Conservation (phyloP, 2,888 invertebrate genomes). For the Heliconius ismenius region DNA sequence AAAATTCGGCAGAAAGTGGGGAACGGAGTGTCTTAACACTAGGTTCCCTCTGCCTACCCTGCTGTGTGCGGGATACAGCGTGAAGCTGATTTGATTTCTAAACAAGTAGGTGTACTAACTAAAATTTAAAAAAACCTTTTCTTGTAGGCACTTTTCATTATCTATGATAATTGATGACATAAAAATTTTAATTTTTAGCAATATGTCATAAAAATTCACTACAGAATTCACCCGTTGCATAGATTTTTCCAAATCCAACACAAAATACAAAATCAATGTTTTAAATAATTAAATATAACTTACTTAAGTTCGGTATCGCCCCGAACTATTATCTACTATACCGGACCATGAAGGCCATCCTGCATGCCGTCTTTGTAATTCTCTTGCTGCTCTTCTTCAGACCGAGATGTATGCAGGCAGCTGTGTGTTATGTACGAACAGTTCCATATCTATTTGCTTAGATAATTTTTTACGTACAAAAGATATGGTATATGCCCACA, state of each 20-base stretch:
- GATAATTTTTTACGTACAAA: background rate
- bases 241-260: background rate
- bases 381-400: conserved; percentile 53
- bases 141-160: background rate
- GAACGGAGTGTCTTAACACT: too few species aligned
- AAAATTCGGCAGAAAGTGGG: too few species aligned
- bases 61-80: too few species aligned
- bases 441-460: background rate
- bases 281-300: background rate
- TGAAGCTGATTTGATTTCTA: background rate
- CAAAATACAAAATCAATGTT: conserved; percentile 9
- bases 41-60: too few species aligned
- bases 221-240: background rate
- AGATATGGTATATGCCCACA: background rate
- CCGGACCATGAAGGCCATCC: conserved; percentile 44
- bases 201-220: background rate
- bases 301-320: background rate
- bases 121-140: background rate
- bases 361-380: conserved; percentile 54
- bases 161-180: background rate
- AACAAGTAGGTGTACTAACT: background rate
- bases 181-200: background rate
- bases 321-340: background rate
- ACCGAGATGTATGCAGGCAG: conserved; percentile 47
- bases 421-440: conserved; percentile 47